Evolutionary conservation across 2,888 invertebrate genomes (phyloP).

Genomic region (Drosophila basisetae): DNA sequence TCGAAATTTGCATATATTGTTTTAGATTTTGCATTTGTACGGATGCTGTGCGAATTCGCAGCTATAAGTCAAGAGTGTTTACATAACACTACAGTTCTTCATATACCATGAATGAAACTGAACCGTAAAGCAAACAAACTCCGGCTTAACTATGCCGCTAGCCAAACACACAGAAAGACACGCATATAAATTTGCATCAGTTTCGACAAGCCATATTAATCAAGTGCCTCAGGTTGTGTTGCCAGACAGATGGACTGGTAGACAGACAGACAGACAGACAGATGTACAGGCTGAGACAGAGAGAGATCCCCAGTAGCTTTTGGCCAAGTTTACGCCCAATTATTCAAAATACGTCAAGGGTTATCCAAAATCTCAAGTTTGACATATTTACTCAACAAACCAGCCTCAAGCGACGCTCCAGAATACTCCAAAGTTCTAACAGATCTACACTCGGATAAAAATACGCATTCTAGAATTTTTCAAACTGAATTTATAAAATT

Average conservation of each 20-base stretch:
- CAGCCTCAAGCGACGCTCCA: constrained; percentile 53
- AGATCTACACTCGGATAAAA: constrained; percentile 1
- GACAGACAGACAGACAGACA: constrained; percentile 1
- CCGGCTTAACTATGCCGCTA: constrained; percentile 40
- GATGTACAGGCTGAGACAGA: not conserved
- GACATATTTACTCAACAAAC: constrained; percentile 79
- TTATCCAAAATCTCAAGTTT: constrained; percentile 53
- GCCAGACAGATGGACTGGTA: constrained; percentile 8
- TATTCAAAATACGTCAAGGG: constrained; percentile 57
- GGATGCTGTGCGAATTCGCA: constrained; percentile 57
- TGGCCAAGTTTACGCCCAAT: constrained; percentile 70
- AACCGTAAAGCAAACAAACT: constrained; percentile 78
- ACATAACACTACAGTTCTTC: constrained; percentile 71
- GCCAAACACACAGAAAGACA: constrained; percentile 18
- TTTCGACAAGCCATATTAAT: constrained; percentile 73
- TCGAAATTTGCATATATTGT: constrained; percentile 75
- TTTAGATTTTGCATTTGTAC: constrained; percentile 52
- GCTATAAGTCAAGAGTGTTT: constrained; percentile 62
- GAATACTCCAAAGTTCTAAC: constrained; percentile 13
- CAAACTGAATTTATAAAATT: not conserved
- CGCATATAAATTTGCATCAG: constrained; percentile 64
- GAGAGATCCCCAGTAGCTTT: constrained; percentile 52
- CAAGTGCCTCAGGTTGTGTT: constrained; percentile 57
- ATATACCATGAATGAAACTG: constrained; percentile 73
- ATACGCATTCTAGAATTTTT: not conserved